phyloP scores from a whole-genome alignment of 92 coral and sea anemone genomes.

The Ricordea florida region DNA sequence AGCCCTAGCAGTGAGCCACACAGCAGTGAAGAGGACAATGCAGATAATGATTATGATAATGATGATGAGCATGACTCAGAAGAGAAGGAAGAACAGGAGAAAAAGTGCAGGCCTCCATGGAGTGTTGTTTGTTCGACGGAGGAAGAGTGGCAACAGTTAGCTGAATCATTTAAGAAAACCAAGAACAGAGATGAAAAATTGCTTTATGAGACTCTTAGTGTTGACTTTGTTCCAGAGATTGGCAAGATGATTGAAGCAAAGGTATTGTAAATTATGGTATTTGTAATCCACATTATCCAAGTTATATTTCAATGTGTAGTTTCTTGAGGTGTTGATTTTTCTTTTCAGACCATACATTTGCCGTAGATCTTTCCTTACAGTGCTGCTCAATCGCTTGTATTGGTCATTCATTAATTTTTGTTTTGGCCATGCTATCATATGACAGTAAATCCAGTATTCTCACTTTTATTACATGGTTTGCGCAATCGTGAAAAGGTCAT shows the following conservation, averaged over 20 bases:
- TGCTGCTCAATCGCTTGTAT: too few species aligned
- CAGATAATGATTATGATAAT: slow-evolving; percentile 46
- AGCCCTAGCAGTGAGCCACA: slow-evolving; percentile 75
- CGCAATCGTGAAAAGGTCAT: too few species aligned
- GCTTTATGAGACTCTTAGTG: slow-evolving; percentile 89
- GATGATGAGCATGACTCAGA: slow-evolving; percentile 46
- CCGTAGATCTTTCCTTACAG: too few species aligned
- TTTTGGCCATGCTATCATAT: too few species aligned
- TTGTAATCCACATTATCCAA: too few species aligned
- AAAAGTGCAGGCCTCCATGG: slow-evolving; percentile 61
- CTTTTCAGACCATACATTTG: too few species aligned
- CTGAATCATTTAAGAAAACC: slow-evolving; percentile 86
- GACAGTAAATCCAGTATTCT: too few species aligned
- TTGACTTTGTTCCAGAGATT: slow-evolving; percentile 97
- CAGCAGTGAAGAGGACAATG: slow-evolving; percentile 57
- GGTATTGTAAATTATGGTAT: slow-evolving; percentile 20
- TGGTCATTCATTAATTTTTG: too few species aligned
- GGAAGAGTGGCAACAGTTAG: slow-evolving; percentile 89
- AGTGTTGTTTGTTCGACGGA: slow-evolving; percentile 81
- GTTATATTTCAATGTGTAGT: too few species aligned
- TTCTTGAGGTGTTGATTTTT: too few species aligned
- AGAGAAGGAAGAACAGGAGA: slow-evolving; percentile 48
- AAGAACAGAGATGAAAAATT: slow-evolving; percentile 87
- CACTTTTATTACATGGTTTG: too few species aligned
- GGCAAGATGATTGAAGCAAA: slow-evolving; percentile 92